Conservation (phyloP, 2,797 vertebrate species). For the Poliocrania exsul region DNA sequence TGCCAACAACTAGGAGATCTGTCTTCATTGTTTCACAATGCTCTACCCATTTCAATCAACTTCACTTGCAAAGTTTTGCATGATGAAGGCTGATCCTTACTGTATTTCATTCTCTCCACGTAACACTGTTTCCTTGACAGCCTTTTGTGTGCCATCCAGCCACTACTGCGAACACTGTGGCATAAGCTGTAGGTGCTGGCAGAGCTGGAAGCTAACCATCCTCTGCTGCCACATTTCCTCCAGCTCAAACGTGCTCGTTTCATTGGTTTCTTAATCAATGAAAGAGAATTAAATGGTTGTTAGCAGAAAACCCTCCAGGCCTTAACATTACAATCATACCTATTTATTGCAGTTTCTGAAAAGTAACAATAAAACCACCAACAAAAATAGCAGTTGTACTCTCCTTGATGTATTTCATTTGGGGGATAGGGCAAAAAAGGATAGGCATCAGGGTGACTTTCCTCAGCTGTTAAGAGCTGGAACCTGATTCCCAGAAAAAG, state of each 20-base stretch:
- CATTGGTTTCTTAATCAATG: not conserved
- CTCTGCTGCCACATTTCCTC: not conserved
- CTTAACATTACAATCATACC: not conserved
- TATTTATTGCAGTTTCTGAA: not conserved
- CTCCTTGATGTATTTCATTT: not conserved
- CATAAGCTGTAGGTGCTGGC: not conserved
- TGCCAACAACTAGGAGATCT: not conserved
- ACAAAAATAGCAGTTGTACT: not conserved
- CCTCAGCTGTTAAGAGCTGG: not conserved
- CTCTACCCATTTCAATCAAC: not conserved
- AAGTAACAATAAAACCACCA: not conserved
- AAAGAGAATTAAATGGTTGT: not conserved
- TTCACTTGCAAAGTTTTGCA: not conserved
- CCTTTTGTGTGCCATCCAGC: not conserved
- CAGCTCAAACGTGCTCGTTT: not conserved
- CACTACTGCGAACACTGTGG: accelerated
- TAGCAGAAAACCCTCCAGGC: not conserved
- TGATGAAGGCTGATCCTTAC: not conserved
- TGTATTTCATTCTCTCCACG: not conserved
- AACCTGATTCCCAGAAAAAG: not conserved
- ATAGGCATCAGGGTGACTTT: not conserved
- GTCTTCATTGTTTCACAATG: not conserved
- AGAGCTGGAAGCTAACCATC: not conserved
- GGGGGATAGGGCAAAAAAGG: not conserved
- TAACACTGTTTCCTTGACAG: not conserved